Conservation (phyloP, 2,797 vertebrate genomes). For the Squalus acanthias region DNA sequence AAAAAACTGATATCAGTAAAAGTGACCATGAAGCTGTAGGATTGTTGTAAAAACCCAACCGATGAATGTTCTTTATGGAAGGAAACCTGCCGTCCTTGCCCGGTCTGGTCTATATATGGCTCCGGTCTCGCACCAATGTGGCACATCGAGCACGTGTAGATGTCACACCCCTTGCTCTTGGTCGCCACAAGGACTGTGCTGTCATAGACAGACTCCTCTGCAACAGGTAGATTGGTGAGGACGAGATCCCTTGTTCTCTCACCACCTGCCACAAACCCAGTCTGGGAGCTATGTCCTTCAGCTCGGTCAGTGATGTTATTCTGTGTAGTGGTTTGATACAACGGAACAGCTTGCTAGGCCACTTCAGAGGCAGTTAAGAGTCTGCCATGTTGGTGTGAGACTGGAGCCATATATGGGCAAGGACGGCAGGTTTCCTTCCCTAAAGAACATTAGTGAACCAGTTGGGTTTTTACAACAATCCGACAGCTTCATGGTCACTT, state of each 20-base stretch:
- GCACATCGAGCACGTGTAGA: neutral
- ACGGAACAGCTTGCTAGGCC: neutral
- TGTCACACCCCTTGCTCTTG: neutral
- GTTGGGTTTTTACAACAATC: neutral
- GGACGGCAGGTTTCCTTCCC: neutral
- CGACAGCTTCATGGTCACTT: neutral
- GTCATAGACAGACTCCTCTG: neutral
- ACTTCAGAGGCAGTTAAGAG: neutral
- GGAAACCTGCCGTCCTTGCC: too few relatives aligned
- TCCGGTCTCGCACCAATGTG: neutral
- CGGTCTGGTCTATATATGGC: too few relatives aligned
- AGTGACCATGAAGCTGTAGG: too few relatives aligned
- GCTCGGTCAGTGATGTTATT: neutral
- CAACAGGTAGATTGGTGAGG: neutral
- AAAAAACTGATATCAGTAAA: too few relatives aligned
- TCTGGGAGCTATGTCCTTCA: neutral
- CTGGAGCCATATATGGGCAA: neutral
- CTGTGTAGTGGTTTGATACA: neutral
- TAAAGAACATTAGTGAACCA: neutral
- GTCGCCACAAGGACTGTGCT: neutral
- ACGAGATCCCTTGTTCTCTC: neutral
- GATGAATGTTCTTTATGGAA: too few relatives aligned
- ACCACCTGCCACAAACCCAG: neutral
- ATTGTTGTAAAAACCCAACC: too few relatives aligned
- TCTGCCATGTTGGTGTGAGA: neutral